Conservation (phyloP, 2,113 vertebrate species). For the Gavia stellata region DNA sequence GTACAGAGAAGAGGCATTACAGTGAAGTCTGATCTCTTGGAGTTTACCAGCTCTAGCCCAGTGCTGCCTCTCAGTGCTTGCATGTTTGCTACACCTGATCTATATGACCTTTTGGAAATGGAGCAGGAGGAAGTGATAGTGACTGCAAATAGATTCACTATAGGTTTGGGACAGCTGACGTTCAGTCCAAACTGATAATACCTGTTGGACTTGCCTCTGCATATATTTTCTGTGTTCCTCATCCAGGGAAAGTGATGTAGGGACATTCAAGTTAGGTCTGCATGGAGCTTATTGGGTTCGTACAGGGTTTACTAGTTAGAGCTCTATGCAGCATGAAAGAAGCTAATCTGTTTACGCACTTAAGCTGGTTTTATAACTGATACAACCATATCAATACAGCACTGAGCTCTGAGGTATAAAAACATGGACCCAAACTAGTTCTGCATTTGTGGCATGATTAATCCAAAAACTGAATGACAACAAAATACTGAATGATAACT, state of each 20-base stretch:
- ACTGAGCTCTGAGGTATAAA: not conserved
- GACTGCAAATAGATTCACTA: not conserved
- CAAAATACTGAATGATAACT: not conserved
- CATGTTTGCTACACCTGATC: not conserved
- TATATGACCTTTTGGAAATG: not conserved
- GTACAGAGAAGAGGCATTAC: not conserved
- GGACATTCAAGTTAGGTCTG: not conserved
- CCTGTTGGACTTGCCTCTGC: not conserved
- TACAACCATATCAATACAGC: not conserved
- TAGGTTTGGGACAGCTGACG: not conserved
- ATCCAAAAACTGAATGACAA: not conserved
- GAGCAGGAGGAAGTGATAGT: not conserved
- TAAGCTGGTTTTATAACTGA: not conserved
- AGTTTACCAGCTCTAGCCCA: not conserved
- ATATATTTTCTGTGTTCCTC: not conserved
- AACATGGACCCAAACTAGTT: not conserved
- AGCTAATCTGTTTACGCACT: not conserved
- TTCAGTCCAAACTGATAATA: not conserved
- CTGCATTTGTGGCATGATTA: not conserved
- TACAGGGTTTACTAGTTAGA: not conserved
- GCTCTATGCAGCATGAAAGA: not conserved
- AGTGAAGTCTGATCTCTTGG: not conserved
- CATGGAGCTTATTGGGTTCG: not conserved
- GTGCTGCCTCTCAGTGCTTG: not conserved
- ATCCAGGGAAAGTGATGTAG: not conserved